Conservation (phyloP, 2,797 vertebrate species). For the Psittacula echo region DNA sequence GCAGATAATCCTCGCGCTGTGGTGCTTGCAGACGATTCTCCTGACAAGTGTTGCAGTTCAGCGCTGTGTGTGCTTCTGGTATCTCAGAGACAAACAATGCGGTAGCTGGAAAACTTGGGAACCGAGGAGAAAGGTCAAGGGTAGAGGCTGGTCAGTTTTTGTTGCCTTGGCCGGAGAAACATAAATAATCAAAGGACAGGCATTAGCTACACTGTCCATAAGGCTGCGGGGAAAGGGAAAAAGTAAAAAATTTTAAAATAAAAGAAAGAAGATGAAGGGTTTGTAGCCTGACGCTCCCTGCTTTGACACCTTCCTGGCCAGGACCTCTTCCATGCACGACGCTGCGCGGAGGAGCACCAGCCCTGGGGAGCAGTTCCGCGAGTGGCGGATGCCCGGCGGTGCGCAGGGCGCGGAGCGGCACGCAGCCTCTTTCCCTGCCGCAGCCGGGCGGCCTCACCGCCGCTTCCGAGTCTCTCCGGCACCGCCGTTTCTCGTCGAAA, state of each 20-base stretch:
- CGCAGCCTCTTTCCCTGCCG: neutral
- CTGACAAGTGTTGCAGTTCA: neutral
- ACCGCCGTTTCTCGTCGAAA: neutral
- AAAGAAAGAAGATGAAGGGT: neutral
- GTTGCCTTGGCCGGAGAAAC: neutral
- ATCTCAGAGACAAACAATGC: neutral
- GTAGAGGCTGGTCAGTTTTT: neutral
- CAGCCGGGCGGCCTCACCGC: neutral
- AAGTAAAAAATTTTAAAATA: accelerated
- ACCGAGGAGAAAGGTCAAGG: neutral
- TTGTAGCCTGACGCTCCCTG: neutral
- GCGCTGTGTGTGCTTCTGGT: neutral
- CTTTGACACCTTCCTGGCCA: neutral
- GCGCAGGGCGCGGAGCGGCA: neutral
- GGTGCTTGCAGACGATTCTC: neutral
- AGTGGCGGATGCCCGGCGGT: neutral
- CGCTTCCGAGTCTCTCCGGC: neutral
- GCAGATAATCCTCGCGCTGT: accelerated
- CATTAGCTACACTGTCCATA: neutral
- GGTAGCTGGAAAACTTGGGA: neutral
- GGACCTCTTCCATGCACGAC: neutral
- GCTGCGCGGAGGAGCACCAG: neutral
- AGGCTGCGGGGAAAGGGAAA: neutral
- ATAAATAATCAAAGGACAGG: neutral
- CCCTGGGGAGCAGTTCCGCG: neutral